These are phyloP conservation scores for Cottus gobio DNA, from an alignment of 2,113 vertebrate genomes.

Conservation along the genomic window DNA sequence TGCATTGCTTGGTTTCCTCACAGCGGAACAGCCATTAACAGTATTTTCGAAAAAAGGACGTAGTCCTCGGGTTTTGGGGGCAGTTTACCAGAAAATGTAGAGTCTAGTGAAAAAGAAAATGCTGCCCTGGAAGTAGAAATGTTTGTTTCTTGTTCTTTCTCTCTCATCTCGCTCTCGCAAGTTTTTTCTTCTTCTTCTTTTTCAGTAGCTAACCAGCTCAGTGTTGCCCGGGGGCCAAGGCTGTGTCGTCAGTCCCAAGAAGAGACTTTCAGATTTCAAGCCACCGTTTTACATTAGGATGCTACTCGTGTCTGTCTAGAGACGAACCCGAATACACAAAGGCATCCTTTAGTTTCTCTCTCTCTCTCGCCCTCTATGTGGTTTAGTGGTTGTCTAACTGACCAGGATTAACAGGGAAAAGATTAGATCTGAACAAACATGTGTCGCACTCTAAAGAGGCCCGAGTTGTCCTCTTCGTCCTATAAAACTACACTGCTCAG, in stretches of 20 bases:
- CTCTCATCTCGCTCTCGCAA: conserved; percentile 10
- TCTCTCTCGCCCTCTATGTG: conserved; percentile 31
- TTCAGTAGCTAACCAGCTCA: conserved; percentile 40
- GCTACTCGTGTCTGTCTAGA: conserved; percentile 73
- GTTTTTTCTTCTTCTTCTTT: neutral
- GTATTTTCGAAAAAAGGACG: conserved; percentile 24
- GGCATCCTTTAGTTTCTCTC: conserved; percentile 66
- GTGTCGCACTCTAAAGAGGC: conserved; percentile 53
- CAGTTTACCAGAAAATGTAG: conserved; percentile 18
- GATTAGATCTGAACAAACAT: conserved; percentile 73
- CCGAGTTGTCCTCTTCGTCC: conserved; percentile 41
- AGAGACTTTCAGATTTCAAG: conserved; percentile 69
- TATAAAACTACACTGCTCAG: conserved; percentile 32
- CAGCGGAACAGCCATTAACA: conserved; percentile 20
- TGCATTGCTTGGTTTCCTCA: conserved; percentile 25
- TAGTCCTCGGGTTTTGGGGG: conserved; percentile 11
- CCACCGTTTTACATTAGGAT: conserved; percentile 75
- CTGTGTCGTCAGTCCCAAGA: conserved; percentile 66
- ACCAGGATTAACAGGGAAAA: conserved; percentile 69
- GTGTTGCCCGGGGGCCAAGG: conserved; percentile 39
- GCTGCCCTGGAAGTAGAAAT: conserved; percentile 33
- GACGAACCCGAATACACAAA: conserved; percentile 70
- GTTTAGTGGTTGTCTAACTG: conserved; percentile 59
- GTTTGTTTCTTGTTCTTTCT: conserved; percentile 36
- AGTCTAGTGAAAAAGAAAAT: conserved; percentile 21